Base-by-base conservation (phyloP, 1,140 invertebrate genomes). In the Trachymyrmex septentrionalis region DNA sequence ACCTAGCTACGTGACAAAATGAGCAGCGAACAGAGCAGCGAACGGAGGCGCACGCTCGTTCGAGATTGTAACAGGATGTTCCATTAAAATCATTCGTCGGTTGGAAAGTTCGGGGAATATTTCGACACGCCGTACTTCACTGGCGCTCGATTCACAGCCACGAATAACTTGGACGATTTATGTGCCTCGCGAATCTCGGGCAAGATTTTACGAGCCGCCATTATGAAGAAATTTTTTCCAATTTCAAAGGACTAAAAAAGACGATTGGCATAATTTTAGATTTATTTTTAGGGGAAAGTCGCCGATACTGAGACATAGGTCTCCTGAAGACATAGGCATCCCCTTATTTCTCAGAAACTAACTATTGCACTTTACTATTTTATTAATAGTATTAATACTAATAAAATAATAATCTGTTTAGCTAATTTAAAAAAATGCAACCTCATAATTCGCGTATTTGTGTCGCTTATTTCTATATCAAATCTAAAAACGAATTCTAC, bases 91-190 rank as follows among this genome's bases (percentile, higher is more conserved):
- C 80, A 75, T 55, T 61, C 80, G 55, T 19, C 55, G 53, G 55
- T 57, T 44, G 69, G 53, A 64, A 84, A 84, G 80, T 84, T 84
- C 7, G 55, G 55, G 7, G 44, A 84, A 84, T 69, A 61, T 61
- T 84, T 84, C 69, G 80, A 73, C 69, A 63, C 69, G 69, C 80
- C 80, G 55, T 84, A 63, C 80, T 75, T 84, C 55, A 82, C 53
- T 48, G 34, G 38, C 19, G 80, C 14, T 82, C 80, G 67, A 82
- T 82, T 73, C 69, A 50, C 24, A 48, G 38, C 80, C 80, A 30
- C 55, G 71, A 55, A 44, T 75, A 84, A 75, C 80, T 84, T 12
- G 69, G 30, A 27, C 55, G 55, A 84, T 84, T 84, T 84, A 75
- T 61, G 80, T 72, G 73, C 38, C 55, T 61, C 1, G 50, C 77